Evolutionary conservation across 2,888 invertebrate species (phyloP), one percentile per base, ranked within the genome.

Genomic region (Agonopterix alstromeriana): DNA sequence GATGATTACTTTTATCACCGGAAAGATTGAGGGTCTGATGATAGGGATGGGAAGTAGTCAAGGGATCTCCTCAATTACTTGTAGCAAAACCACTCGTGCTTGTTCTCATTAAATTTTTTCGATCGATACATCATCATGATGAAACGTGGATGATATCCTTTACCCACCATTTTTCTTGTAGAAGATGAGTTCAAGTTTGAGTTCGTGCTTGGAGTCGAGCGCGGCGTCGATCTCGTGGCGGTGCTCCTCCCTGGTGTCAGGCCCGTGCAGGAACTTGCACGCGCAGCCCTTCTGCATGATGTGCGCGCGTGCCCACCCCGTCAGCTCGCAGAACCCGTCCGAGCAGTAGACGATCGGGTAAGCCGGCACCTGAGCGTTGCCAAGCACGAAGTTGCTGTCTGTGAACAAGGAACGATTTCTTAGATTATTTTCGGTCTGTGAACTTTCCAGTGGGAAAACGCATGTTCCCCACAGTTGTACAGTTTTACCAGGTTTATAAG

Each of bases 251-350:
- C 93, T 91, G 17, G 98, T 98, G 76, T 97, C 97, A 36, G 94
- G 93, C 2, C 98, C 98, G 77, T 97, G 96, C 12, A 97, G 93
- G 84, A 97, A 98, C 83, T 96, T 96, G 91, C 97, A 98, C 67
- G 97, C 96, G 88, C 97, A 97, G 58, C 96, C 95, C 80, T 97
- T 97, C 89, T 97, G 97, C 97, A 97, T 97, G 87, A 98, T 97
- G 90, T 97, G 97, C 58, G 97, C 97, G 68, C 97, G 92, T 61
- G 96, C 92, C 90, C 94, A 97, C 60, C 97, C 97, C 52, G 97
- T 97, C 91, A 98, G 93, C 91, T 97, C 97, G 85, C 97, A 97
- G 90, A 97, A 97, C 53, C 97, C 97, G 91, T 97, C 97, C 53
- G 97, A 97, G 90, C 97, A 97, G 90, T 97, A 97, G 68, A 97